Evolutionary conservation across 2,113 vertebrate species (phyloP), one percentile per base, ranked within the genome.

Genomic region (Phylloscopus trochiloides): DNA sequence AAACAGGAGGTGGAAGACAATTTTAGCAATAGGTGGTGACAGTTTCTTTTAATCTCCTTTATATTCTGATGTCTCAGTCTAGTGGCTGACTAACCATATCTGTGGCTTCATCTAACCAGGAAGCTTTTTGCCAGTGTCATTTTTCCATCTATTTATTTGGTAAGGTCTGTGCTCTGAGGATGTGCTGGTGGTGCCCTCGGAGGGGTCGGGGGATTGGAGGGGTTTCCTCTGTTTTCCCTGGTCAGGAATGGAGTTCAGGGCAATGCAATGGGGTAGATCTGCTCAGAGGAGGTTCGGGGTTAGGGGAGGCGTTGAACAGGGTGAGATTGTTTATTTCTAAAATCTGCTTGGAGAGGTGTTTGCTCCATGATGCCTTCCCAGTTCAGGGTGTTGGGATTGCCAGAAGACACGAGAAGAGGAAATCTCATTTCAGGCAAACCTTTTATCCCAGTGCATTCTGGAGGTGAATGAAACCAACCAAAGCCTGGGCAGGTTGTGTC

Each of bases 21-120:
- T 81, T 63, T 81, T 45, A 78, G 73, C 90, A 45, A 57, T 72
- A 75, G 94, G 90, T 94, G 95, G 57, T 91, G 94, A 85, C 88
- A 75, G 92, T 62, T 92, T 20, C 96, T 93, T 81, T 93, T 91
- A 58, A 51, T 67, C 40, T 73, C 74, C 45, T 15, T 61, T 61
- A 40, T 28, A 21, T 72, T 57, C 72, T 45, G 58, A 8, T 57
- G 81, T 57, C 36, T 84, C 74, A 50, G 50, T 70, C 70, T 26
- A 36, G 68, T 58, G 76, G 47, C 72, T 80, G 86, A n/a, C 86
- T 82, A 66, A 25, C n/a, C 18, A 1, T 68, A 57, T 92, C 93
- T 92, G 22, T 48, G 67, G 42, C 24, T 71, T 80, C 65, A 70
- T 86, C 86, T 88, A 31, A 50, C 42, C 83, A 29, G 66, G 84